Base-by-base conservation (phyloP, 2,113 vertebrate species). In the Miniopterus natalensis region DNA sequence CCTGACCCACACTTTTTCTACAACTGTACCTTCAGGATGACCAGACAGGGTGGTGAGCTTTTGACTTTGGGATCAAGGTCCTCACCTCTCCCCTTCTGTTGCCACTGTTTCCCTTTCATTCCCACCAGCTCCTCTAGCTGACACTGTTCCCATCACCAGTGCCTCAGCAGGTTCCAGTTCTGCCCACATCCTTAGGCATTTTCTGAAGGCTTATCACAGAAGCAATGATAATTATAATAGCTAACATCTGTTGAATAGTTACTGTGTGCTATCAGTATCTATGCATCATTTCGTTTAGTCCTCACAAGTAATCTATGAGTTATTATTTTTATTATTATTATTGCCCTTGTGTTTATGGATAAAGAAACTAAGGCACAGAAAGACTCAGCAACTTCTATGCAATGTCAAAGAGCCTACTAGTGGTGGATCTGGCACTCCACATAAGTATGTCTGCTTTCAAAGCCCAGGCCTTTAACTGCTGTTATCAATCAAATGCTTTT, bases 341-440 rank as follows among this genome's bases (percentile, higher is more conserved):
- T 23, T 65, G 18, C 8, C 18, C 57, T 45, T 17, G n/a, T 13
- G 12, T 81, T 80, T 73, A 90, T 70, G 79, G 36, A 45, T 36
- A 45, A 71, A 70, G 49, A 90, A 86, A 93, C 40, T 11, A 47
- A 84, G 68, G 84, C 66, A 80, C 66, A 91, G n/a, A 51, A 80
- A 83, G 25, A 42, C 45, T 87, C 40, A 17, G 17, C 31, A 51
- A 80, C 59, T 75, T 49, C 31, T 14, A 51, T 5, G 11, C 20
- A 10, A 55, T 27, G 18, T 77, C 68, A 31, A 70, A 53, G 1
- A 73, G 40, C 93, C 55, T n/a, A 27, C n/a, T 8, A 25, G 63
- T 2, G 0, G 13, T 59, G 31, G 18, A 18, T 53, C 77, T 73
- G 40, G n/a, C 36, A 75, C 40, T 74, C 51, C 49, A 63, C 27